These are phyloP conservation scores for Heliconius ismenius DNA, from an alignment of 2,888 invertebrate genomes.

Conservation along the genomic window DNA sequence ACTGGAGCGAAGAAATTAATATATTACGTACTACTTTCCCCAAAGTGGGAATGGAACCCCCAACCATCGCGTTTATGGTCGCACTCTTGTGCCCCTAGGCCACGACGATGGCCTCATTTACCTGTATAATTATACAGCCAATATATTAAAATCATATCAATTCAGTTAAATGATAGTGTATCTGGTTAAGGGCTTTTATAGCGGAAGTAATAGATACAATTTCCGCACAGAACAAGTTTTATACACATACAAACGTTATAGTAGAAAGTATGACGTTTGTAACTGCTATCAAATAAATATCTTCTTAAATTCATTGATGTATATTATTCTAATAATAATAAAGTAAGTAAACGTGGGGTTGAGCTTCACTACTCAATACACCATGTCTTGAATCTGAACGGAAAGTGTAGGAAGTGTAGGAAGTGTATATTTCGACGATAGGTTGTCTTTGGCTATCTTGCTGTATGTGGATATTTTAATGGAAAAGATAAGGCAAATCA, in stretches of 20 bases:
- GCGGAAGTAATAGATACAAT: constrained; percentile 18
- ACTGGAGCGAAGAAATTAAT: too few species aligned
- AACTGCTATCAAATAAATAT: neutral
- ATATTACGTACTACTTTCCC: too few species aligned
- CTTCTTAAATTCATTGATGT: neutral
- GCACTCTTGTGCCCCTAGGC: too few species aligned
- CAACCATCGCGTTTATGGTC: too few species aligned
- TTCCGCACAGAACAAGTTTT: constrained; percentile 3
- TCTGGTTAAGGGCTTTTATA: constrained; percentile 15
- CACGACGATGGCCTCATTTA: neutral
- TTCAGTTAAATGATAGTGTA: constrained; percentile 4
- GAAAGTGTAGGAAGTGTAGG: neutral
- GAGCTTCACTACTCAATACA: too few species aligned
- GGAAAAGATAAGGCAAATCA: too few species aligned
- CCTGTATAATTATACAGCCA: neutral
- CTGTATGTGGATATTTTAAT: too few species aligned
- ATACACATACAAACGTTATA: neutral
- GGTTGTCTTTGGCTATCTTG: too few species aligned
- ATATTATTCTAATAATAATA: neutral
- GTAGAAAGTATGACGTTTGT: neutral
- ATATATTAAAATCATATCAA: constrained; percentile 13
- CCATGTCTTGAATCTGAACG: too few species aligned
- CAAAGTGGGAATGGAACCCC: too few species aligned
- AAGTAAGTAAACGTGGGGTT: neutral
- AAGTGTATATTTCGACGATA: too few species aligned